These are phyloP conservation scores for Euura saliciscinereae DNA, from an alignment of 1,140 invertebrate species.

Conservation along the genomic window DNA sequence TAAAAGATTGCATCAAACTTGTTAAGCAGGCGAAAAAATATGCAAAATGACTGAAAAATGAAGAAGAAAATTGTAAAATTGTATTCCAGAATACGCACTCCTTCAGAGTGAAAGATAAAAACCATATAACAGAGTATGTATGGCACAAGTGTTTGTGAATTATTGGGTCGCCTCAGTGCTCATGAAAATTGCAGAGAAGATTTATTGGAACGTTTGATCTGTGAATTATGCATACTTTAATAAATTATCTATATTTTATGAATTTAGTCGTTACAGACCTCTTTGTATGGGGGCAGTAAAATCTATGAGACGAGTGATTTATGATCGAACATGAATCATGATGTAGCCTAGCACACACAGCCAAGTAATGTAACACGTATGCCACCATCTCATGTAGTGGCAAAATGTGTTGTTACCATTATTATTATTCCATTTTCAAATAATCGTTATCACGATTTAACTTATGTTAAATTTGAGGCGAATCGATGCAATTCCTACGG, in stretches of 20 bases:
- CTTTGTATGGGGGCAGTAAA: neutral
- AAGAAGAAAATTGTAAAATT: too few species aligned
- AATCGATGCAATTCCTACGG: constrained; percentile 51
- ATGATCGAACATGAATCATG: constrained; percentile 40
- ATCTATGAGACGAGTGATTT: constrained; percentile 7
- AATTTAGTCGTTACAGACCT: too few species aligned
- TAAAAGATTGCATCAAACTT: too few species aligned
- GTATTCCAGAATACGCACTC: too few species aligned
- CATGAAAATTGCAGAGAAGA: too few species aligned
- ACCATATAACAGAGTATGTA: too few species aligned
- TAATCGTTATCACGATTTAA: constrained; percentile 30
- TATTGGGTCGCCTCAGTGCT: too few species aligned
- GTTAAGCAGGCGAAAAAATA: too few species aligned
- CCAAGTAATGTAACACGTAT: constrained; percentile 53
- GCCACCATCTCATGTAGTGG: constrained; percentile 25
- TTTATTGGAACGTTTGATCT: neutral
- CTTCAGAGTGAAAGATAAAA: too few species aligned
- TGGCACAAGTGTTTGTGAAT: too few species aligned
- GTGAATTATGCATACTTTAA: neutral
- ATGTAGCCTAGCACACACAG: constrained; percentile 58
- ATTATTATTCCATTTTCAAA: constrained; percentile 31
- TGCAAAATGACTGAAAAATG: too few species aligned
- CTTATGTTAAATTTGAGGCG: constrained; percentile 46
- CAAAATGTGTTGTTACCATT: constrained; percentile 31
- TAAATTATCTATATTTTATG: neutral